phyloP scores from a whole-genome alignment of 2,888 invertebrate genomes.

The Pandemis corylana region DNA sequence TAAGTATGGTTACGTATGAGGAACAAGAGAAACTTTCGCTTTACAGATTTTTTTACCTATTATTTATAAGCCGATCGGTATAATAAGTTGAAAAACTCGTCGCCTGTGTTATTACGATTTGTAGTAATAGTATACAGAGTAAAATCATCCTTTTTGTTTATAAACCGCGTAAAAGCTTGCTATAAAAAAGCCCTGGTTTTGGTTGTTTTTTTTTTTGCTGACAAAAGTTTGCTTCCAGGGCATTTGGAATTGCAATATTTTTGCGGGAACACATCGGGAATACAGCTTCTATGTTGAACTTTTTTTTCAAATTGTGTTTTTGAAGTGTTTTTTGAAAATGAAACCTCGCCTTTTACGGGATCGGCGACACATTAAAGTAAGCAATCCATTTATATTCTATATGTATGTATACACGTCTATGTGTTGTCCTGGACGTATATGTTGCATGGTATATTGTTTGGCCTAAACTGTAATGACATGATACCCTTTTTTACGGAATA shows the following conservation, averaged over 20 bases:
- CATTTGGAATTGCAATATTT: not conserved
- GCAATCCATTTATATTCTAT: constrained; percentile 41
- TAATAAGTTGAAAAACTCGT: not conserved
- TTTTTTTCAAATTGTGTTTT: constrained; percentile 6
- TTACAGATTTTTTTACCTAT: too few species aligned
- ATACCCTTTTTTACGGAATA: not conserved
- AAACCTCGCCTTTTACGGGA: constrained; percentile 35
- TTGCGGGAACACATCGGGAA: not conserved
- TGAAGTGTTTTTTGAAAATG: constrained; percentile 44
- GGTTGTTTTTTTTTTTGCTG: not conserved
- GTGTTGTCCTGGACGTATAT: constrained; percentile 25
- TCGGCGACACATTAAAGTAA: constrained; percentile 41
- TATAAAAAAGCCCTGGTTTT: not conserved
- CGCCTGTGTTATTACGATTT: not conserved
- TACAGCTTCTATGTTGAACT: not conserved
- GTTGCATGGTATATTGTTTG: constrained; percentile 33
- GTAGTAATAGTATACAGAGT: not conserved
- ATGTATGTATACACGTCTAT: constrained; percentile 34
- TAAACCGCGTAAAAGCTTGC: not conserved
- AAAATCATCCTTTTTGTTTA: not conserved
- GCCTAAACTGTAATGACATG: constrained; percentile 14
- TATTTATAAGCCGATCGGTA: too few species aligned
- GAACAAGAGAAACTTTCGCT: too few species aligned
- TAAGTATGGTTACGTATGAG: too few species aligned
- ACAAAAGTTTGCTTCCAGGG: not conserved